Evolutionary conservation across 2,797 vertebrate genomes (phyloP), one percentile per base, ranked within the genome.

Genomic region (Eleutherodactylus coqui): DNA sequence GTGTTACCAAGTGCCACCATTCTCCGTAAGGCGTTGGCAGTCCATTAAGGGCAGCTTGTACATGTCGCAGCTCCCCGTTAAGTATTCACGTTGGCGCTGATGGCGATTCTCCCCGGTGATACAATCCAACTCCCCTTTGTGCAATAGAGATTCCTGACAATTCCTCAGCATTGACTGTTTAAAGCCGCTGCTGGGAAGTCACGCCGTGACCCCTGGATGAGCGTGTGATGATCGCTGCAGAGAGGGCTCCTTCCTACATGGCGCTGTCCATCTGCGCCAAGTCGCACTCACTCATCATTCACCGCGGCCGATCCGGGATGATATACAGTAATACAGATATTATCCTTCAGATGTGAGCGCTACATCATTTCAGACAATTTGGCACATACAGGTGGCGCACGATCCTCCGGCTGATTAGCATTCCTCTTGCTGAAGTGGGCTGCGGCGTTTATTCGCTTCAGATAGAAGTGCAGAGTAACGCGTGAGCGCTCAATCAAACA

Each of bases 281-380:
- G n/a, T 47, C 55, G 29, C 29, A 34, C 47, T 69, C 34, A 53
- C 82, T 84, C 41, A 84, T 77, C 45, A 14, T 24, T 27, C 49
- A 41, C 43, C 60, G 19, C 13, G 51, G 60, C 45, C 38, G 45
- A 76, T 43, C 67, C 38, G 10, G 73, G 43, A 55, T n/a, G 82
- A 76, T 36, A 36, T 77, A 78, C 76, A 78, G 34, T 78, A 67
- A 64, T 34, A 78, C 58, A 51, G 58, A 84, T 51, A 84, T 78
- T 53, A 62, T 77, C 73, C 60, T 69, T 84, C 19, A 51, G 60
- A 36, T 76, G 41, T n/a, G 1, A 43, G 55, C 67, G 34, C 53
- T 60, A 27, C 60, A 84, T 76, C 55, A 84, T 76, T 62, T 49
- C 72, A 84, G 41, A 62, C 53, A 62, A 84, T 47, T 84, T 84